Evolutionary conservation across 2,797 vertebrate species (phyloP).

Genomic region (Pseudochirops corinnae): DNA sequence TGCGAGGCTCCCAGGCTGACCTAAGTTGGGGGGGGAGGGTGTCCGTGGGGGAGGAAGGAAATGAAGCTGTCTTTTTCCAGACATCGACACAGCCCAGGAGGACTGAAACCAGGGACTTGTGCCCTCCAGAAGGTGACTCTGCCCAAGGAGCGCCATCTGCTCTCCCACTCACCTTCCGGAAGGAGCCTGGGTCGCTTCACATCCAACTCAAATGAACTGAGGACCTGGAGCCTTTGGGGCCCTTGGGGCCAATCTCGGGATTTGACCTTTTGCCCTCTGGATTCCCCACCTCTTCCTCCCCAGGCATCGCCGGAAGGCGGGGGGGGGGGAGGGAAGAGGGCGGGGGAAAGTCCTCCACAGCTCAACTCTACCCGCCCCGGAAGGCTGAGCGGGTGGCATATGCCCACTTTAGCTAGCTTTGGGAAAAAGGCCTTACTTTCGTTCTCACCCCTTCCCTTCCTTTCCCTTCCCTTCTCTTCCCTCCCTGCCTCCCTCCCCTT

Average conservation of each 20-base stretch:
- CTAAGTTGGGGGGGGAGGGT: background rate
- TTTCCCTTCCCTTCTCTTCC: too few species aligned
- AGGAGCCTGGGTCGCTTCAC: slow-evolving; percentile 62
- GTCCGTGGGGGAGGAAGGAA: background rate
- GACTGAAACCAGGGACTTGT: background rate
- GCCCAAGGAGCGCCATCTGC: background rate
- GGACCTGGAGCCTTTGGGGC: fast-evolving
- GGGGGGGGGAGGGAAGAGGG: background rate
- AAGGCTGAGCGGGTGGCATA: background rate
- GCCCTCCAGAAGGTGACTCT: background rate
- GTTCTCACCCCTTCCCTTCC: background rate
- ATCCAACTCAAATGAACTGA: fast-evolving
- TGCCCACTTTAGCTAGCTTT: background rate
- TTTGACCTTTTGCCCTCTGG: background rate
- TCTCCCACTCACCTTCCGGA: slow-evolving; percentile 5
- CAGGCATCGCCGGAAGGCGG: background rate
- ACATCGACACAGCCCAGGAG: background rate
- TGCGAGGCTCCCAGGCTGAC: background rate
- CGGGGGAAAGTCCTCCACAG: slow-evolving; percentile 9
- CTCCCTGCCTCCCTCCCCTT: background rate
- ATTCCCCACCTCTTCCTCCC: background rate
- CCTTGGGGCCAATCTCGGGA: background rate
- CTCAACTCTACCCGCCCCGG: background rate
- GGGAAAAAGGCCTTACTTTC: background rate
- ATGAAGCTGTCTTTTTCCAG: background rate